phyloP scores from a whole-genome alignment of 2,797 vertebrate species.

The Adrianichthys oophorus region DNA sequence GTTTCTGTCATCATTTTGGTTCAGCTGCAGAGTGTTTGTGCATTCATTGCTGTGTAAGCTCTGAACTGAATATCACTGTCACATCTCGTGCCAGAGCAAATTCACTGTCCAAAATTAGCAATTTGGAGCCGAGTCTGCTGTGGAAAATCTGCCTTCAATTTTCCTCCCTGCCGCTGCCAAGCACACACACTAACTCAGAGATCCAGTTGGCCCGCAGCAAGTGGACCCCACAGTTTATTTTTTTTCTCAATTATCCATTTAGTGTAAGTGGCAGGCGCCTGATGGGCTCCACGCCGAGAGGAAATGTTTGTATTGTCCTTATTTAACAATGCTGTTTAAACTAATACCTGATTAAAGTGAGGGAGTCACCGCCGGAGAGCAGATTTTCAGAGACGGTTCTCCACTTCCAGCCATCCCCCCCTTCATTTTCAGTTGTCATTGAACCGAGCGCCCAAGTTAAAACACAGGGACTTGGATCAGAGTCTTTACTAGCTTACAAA shows the following conservation, averaged over 20 bases:
- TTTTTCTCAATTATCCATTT: constrained; percentile 83
- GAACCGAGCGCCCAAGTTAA: constrained; percentile 2
- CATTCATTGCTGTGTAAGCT: constrained; percentile 33
- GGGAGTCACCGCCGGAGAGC: not conserved
- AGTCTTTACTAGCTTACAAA: too few relatives aligned
- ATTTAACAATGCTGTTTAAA: constrained; percentile 71
- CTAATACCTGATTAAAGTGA: constrained; percentile 62
- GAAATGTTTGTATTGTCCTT: constrained; percentile 71
- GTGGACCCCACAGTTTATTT: constrained; percentile 79
- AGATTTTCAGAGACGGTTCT: constrained; percentile 19
- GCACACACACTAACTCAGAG: constrained; percentile 20
- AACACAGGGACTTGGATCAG: too few relatives aligned
- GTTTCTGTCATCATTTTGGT: constrained; percentile 66
- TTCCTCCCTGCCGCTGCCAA: constrained; percentile 38
- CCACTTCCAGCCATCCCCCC: constrained; percentile 24
- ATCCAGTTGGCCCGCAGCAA: constrained; percentile 61
- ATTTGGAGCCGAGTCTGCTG: constrained; percentile 67
- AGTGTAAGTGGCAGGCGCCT: constrained; percentile 76
- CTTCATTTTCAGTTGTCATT: not conserved
- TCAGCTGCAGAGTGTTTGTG: constrained; percentile 36
- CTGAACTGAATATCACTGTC: constrained; percentile 77
- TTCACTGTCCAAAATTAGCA: constrained; percentile 71
- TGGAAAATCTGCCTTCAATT: constrained; percentile 78
- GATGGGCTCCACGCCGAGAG: constrained; percentile 74
- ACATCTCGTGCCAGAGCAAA: constrained; percentile 78